These are phyloP conservation scores for Netelia melanura DNA, from an alignment of 2,888 invertebrate genomes.

Conservation along the genomic window DNA sequence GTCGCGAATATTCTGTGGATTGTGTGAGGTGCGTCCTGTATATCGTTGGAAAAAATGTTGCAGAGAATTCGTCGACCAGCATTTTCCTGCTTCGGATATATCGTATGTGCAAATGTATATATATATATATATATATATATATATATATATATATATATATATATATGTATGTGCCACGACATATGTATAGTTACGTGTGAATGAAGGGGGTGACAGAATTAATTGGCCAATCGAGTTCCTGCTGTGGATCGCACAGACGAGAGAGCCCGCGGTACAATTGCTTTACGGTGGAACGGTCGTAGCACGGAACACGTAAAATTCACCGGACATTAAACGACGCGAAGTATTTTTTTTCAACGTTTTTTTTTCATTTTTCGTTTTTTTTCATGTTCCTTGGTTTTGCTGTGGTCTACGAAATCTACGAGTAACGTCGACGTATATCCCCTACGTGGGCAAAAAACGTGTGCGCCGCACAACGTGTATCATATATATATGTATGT, in stretches of 20 bases:
- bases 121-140: neutral
- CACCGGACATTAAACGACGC: constrained; percentile 46
- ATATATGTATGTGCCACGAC: neutral
- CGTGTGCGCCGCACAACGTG: neutral
- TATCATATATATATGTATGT: neutral
- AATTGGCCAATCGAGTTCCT: constrained; percentile 63
- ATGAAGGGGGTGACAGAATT: constrained; percentile 55
- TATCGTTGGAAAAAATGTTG: constrained; percentile 29
- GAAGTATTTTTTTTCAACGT: constrained; percentile 9
- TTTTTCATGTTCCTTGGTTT: constrained; percentile 15
- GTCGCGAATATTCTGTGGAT: neutral
- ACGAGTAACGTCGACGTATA: neutral
- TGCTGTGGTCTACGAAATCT: constrained; percentile 23
- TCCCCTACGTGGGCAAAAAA: neutral
- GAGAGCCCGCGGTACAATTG: constrained; percentile 44
- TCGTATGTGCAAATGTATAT: neutral
- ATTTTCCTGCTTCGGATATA: constrained; percentile 19
- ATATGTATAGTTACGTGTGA: constrained; percentile 10
- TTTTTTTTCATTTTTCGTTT: constrained; percentile 2
- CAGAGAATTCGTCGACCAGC: constrained; percentile 19
- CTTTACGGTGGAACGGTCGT: constrained; percentile 33
- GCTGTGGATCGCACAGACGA: constrained; percentile 41
- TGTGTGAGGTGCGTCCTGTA: neutral
- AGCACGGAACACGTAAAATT: constrained; percentile 44
- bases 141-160: constrained; percentile 5